Evolutionary conservation across 2,888 invertebrate genomes (phyloP), one percentile per base, ranked within the genome.

Genomic region (Neria commutata): DNA sequence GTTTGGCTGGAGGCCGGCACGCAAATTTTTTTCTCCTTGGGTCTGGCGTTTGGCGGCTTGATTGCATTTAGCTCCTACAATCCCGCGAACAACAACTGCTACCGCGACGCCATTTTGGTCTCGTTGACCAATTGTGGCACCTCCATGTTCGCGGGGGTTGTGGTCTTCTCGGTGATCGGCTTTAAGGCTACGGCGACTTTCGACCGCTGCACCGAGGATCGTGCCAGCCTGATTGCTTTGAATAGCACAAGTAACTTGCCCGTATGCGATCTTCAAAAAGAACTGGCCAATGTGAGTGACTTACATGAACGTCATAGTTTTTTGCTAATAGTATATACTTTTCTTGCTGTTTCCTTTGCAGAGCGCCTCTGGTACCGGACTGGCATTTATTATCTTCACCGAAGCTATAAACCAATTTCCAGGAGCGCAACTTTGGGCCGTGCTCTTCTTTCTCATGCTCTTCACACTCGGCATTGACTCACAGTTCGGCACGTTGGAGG

Each of bases 361-460:
- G 97, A 94, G 96, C 5, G 97, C 96, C 1, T 93, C 96, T 2
- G 98, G 98, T 23, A 96, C 97, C 0, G 98, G 98, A 1, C 83
- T 98, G 58, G 98, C 97, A 0, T 98, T 98, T 81, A 96, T 97
- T 64, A 95, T 97, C 69, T 98, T 97, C 84, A 97, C 98, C 0
- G 96, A 98, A 82, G 98, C 98, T 6, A 97, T 98, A 77, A 95
- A 96, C 83, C 96, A 97, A 83, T 97, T 98, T 82, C 96, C 97
- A 0, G 94, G 95, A 0, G 94, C 96, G 0, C 96, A 95, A 71
- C 89, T 98, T 76, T 98, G 98, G 98, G 93, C 96, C 3, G 88
- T 97, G 14, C 86, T 98, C 11, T 98, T 98, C 84, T 98, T 98
- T 83, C 85, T 97, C 53, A 98, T 98, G 98, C 87, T 98, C 33